Percentiles rank a stretch among this genome's conserved stretches.
phyloP scores from a whole-genome alignment of 35 echinoderm and acorn worm genomes.

The Hemicentrotus pulcherrimus region DNA sequence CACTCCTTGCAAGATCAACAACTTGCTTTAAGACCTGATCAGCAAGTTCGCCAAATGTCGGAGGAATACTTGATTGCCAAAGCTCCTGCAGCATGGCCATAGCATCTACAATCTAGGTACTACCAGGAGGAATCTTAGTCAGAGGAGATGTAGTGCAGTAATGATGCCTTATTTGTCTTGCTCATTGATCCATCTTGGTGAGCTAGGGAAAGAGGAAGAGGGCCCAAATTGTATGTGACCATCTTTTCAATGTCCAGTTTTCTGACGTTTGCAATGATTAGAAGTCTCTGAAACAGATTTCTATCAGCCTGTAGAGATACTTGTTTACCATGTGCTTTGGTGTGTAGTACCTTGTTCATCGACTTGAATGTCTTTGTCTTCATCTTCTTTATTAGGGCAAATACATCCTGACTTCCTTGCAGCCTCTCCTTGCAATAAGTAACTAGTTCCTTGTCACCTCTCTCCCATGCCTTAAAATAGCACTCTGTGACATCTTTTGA shows the following conservation, averaged over 20 bases:
- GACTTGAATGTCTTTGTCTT: neutral
- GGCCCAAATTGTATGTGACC: neutral
- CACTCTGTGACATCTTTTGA: neutral
- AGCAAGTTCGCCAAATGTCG: slow-evolving; percentile 48
- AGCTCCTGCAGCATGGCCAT: slow-evolving; percentile 77
- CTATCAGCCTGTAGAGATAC: no score
- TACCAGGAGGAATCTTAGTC: neutral
- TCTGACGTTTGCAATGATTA: slow-evolving; percentile 58
- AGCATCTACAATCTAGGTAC: slow-evolving; percentile 67
- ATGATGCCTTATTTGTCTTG: slow-evolving; percentile 1
- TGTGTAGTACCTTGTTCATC: no score
- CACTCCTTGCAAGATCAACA: neutral
- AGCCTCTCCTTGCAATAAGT: neutral
- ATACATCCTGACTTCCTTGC: no score
- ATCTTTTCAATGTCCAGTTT: slow-evolving; percentile 56
- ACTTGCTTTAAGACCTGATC: slow-evolving; percentile 48
- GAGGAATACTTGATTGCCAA: slow-evolving; percentile 45
- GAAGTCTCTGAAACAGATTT: slow-evolving; percentile 54
- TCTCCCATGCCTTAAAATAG: neutral
- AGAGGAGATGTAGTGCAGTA: neutral
- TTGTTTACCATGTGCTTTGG: no score
- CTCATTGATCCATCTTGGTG: neutral
- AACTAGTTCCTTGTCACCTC: neutral
- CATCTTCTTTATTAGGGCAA: no score
- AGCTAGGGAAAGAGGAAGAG: neutral